Evolutionary conservation across 2,888 invertebrate species (phyloP).

Genomic region (Cerceris ruficornis): DNA sequence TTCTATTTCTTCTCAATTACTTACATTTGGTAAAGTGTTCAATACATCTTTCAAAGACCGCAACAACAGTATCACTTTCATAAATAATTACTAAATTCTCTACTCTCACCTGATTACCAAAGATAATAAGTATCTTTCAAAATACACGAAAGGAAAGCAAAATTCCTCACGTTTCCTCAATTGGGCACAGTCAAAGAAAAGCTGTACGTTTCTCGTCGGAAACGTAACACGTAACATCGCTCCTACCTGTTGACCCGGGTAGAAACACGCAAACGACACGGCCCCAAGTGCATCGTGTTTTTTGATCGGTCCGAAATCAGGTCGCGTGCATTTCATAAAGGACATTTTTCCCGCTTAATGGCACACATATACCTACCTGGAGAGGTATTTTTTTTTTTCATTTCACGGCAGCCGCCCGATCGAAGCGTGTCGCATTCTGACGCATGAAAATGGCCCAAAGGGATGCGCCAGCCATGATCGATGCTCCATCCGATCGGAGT

Average conservation of each 20-base stretch:
- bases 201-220: background rate
- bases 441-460: slow-evolving; percentile 81
- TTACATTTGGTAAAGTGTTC: too few relatives aligned
- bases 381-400: slow-evolving; percentile 27
- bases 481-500: slow-evolving; percentile 80
- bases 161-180: too few relatives aligned
- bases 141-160: too few relatives aligned
- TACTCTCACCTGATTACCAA: too few relatives aligned
- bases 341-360: slow-evolving; percentile 34
- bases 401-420: slow-evolving; percentile 57
- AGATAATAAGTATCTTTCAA: too few relatives aligned
- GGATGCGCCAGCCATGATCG: slow-evolving; percentile 79
- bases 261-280: background rate
- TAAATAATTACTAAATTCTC: too few relatives aligned
- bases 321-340: slow-evolving; percentile 11
- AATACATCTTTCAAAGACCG: too few relatives aligned
- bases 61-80: too few relatives aligned
- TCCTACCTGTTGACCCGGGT: slow-evolving; percentile 2
- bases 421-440: slow-evolving; percentile 76
- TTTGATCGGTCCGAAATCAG: slow-evolving; percentile 6
- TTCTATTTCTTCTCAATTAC: too few relatives aligned
- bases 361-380: background rate
- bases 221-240: background rate
- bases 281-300: background rate
- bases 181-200: background rate